A percentile compares a stretch with the other conserved stretches of the same genome.
Conservation (phyloP, 2,797 vertebrate species). For the Sandelia bainsii region DNA sequence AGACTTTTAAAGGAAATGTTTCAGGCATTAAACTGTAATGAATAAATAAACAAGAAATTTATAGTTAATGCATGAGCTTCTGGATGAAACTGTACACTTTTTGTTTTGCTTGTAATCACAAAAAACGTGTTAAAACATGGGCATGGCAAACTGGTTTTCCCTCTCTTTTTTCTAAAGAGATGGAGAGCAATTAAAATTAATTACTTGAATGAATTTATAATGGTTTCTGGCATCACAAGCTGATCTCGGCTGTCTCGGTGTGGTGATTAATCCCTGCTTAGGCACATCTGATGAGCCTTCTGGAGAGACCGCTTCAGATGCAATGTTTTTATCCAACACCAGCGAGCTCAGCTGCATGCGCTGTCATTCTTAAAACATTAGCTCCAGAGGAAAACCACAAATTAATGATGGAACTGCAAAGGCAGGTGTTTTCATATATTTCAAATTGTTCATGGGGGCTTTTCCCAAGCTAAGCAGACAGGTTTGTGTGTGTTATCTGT, state of each 20-base stretch:
- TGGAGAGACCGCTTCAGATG: constrained; percentile 53
- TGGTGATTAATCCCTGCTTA: constrained; percentile 75
- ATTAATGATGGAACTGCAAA: constrained; percentile 46
- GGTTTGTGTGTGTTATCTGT: constrained; percentile 61
- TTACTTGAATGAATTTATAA: constrained; percentile 81
- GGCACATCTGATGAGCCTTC: constrained; percentile 70
- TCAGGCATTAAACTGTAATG: not conserved
- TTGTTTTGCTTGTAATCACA: constrained; percentile 77
- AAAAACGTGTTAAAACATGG: constrained; percentile 83
- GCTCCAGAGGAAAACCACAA: constrained; percentile 58
- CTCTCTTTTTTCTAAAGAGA: constrained; percentile 68
- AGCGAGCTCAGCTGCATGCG: constrained; percentile 11
- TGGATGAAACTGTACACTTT: constrained; percentile 58
- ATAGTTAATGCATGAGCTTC: constrained; percentile 37
- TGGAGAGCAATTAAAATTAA: constrained; percentile 84
- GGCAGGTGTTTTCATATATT: constrained; percentile 54
- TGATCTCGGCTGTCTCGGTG: constrained; percentile 67
- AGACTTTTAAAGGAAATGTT: not conserved
- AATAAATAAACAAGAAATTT: constrained; percentile 62
- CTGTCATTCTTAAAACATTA: constrained; percentile 35
- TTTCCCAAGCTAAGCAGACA: constrained; percentile 57
- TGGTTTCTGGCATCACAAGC: constrained; percentile 79
- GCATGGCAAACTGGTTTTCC: constrained; percentile 60
- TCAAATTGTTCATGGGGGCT: constrained; percentile 40
- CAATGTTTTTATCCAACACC: constrained; percentile 39